A percentile compares a stretch with the other conserved stretches of the same genome.
Evolutionary conservation across 2,113 vertebrate genomes (phyloP).

Genomic region (Colius striatus): DNA sequence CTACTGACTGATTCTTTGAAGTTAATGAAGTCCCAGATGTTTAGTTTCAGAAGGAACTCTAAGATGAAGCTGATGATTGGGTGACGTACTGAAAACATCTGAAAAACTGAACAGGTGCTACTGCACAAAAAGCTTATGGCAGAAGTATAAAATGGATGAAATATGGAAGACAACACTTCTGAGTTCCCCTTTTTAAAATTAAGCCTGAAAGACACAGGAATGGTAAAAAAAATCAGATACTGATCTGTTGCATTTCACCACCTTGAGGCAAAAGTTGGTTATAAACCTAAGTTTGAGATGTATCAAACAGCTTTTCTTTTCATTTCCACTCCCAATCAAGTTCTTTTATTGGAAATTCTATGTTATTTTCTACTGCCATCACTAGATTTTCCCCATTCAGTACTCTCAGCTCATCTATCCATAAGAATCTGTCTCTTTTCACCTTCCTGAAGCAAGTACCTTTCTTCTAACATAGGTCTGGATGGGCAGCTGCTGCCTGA

Average conservation of each 20-base stretch:
- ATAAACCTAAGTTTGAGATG: not conserved
- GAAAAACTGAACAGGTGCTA: not conserved
- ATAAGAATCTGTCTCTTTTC: not conserved
- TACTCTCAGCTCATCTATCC: not conserved
- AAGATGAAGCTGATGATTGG: not conserved
- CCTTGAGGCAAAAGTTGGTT: not conserved
- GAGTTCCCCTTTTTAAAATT: not conserved
- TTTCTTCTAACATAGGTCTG: not conserved
- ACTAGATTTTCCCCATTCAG: not conserved
- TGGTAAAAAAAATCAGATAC: not conserved
- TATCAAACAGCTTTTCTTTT: not conserved
- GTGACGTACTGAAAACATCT: not conserved
- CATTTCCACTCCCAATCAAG: not conserved
- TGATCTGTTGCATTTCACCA: not conserved
- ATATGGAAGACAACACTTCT: not conserved
- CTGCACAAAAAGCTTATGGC: not conserved
- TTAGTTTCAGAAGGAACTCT: not conserved
- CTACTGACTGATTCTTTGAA: fast-evolving
- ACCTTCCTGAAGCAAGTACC: not conserved
- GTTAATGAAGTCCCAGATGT: not conserved
- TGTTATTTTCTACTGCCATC: not conserved
- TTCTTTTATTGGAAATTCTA: not conserved
- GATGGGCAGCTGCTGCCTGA: not conserved
- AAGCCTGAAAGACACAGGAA: not conserved
- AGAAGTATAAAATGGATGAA: not conserved